Percentiles rank a stretch among this genome's conserved stretches.
These are phyloP conservation scores for Rhopalosiphum maidis DNA, from an alignment of 1,140 invertebrate species.

Conservation along the genomic window DNA sequence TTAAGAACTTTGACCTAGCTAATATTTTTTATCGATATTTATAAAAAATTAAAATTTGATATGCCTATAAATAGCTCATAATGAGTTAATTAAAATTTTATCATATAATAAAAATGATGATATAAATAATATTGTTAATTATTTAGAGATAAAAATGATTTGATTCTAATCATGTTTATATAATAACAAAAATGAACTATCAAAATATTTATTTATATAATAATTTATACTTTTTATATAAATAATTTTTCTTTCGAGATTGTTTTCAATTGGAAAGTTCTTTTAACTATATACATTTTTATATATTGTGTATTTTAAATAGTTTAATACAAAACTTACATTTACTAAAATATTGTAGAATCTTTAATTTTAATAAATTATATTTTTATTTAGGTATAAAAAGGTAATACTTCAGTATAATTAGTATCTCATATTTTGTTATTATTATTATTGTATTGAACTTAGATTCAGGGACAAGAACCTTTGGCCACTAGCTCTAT, in stretches of 20 bases:
- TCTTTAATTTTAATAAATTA: background rate
- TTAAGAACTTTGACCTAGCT: too few relatives aligned
- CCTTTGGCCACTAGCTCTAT: background rate
- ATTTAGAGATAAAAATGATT: background rate
- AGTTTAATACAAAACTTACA: background rate
- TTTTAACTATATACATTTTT: background rate
- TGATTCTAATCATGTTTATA: too few relatives aligned
- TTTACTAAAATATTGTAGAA: background rate
- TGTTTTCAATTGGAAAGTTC: background rate
- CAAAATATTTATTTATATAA: too few relatives aligned
- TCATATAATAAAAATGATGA: too few relatives aligned
- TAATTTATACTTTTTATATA: background rate
- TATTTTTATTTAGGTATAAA: constrained; percentile 6
- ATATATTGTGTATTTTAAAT: background rate
- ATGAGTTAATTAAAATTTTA: too few relatives aligned
- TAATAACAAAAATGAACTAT: too few relatives aligned
- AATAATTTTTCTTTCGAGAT: background rate
- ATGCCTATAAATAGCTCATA: too few relatives aligned
- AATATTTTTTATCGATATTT: too few relatives aligned
- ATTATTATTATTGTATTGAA: background rate
- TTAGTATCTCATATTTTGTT: background rate
- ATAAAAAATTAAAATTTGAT: too few relatives aligned
- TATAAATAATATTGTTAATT: background rate
- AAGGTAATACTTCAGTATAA: background rate
- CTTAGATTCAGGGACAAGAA: background rate